phyloP scores from a whole-genome alignment of 2,888 invertebrate species.

The Nephrotoma flavescens region DNA sequence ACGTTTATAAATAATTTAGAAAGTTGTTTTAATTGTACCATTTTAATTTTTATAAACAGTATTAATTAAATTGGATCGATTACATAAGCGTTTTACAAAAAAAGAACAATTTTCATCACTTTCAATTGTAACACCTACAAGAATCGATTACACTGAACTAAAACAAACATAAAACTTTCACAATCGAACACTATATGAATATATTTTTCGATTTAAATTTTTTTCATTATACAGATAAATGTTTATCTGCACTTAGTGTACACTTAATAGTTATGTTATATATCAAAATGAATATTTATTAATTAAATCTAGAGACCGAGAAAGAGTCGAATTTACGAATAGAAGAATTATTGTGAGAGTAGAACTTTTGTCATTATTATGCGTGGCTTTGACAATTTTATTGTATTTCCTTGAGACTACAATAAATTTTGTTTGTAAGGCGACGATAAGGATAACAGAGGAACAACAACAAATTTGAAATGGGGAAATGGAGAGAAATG shows the following conservation, averaged over 20 bases:
- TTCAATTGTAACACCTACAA: no score
- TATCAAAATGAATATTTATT: neutral
- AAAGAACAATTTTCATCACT: no score
- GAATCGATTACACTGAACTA: no score
- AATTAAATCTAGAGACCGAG: neutral
- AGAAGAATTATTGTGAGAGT: neutral
- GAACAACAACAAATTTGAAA: neutral
- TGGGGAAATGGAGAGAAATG: no score
- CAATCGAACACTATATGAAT: neutral
- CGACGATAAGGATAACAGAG: neutral
- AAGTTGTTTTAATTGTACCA: no score
- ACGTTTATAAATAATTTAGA: no score
- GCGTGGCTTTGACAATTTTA: neutral
- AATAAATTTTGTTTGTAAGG: neutral
- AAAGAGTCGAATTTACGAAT: neutral
- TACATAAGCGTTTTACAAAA: no score
- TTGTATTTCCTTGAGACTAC: neutral
- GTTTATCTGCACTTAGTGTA: neutral
- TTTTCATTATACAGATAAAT: neutral
- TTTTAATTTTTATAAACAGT: no score
- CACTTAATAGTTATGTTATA: neutral
- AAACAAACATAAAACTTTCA: neutral
- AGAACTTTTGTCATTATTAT: neutral
- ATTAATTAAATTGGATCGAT: no score
- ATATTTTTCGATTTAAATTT: neutral